Conservation (phyloP, 2,797 vertebrate species). For the Mycteria americana region DNA sequence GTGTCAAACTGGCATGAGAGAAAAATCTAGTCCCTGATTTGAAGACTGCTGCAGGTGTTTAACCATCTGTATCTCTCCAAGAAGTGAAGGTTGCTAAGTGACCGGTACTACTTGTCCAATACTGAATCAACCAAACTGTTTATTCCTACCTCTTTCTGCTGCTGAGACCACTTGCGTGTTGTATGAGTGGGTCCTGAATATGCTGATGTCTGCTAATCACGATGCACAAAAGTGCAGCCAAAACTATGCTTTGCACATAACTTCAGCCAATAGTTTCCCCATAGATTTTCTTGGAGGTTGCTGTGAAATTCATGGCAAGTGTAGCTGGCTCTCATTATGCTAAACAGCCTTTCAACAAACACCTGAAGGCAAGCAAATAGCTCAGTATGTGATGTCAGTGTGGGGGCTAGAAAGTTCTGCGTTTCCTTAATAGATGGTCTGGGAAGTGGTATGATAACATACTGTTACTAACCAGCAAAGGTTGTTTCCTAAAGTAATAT, state of each 20-base stretch:
- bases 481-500: background rate
- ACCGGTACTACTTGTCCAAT: background rate
- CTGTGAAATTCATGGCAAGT: constrained; percentile 12
- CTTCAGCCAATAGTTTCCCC: background rate
- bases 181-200: background rate
- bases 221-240: background rate
- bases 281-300: background rate
- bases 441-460: background rate
- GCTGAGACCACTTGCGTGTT: background rate
- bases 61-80: background rate
- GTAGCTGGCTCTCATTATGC: background rate
- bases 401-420: background rate
- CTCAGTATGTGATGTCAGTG: background rate
- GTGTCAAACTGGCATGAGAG: background rate
- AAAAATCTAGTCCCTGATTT: background rate
- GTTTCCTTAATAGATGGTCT: background rate
- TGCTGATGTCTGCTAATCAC: background rate
- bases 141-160: background rate
- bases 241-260: background rate
- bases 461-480: background rate
- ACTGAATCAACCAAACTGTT: background rate
- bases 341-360: background rate
- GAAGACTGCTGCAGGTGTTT: constrained; percentile 7
- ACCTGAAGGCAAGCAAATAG: constrained; percentile 36
- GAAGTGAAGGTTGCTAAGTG: constrained; percentile 45